Evolutionary conservation across 2,113 vertebrate species (phyloP), one percentile per base, ranked within the genome.

Genomic region (Salvelinus sp.): DNA sequence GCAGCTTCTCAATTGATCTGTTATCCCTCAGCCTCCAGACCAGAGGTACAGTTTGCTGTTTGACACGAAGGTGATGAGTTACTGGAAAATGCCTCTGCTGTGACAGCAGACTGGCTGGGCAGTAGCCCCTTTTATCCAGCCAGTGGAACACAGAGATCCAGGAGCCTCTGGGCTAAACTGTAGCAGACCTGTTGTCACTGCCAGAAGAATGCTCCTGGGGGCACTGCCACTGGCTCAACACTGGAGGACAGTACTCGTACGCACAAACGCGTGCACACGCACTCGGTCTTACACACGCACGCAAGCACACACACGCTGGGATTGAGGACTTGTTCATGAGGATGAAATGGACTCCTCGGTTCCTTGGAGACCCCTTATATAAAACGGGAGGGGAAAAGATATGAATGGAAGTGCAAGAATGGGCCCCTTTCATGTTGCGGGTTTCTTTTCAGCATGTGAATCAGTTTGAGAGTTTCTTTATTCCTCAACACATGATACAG

Each of bases 11-110:
- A 38, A 20, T 73, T 57, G 50, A 57, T 57, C 50, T 57, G 50
- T 13, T 10, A 57, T 57, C 16, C 50, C 16, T 20, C 4, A 16
- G 50, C 10, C 50, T 57, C 50, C 50, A 57, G 50, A 16, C 50
- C 50, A 57, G 50, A 57, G 50, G 50, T 57, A 57, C 50, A 20
- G 16, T 38, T 44, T 16, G 72, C 65, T 75, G 76, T 79, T 84
- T 83, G 84, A 87, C 86, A 82, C 47, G 14, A 76, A 86, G 86
- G 88, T 82, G 88, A 85, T 87, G 90, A 90, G 72, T 54, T 70
- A 38, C 65, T 78, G 81, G 77, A 75, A 30, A 58, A 76, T 69
- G 78, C 44, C 16, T 71, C 76, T 10, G 83, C 80, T 77, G 25
- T 62, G 82, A 58, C 62, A 10, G 69, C 69, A 3, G 63, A 1